phyloP scores from a whole-genome alignment of 2,888 invertebrate genomes.

The Polyommatus iphigenia region DNA sequence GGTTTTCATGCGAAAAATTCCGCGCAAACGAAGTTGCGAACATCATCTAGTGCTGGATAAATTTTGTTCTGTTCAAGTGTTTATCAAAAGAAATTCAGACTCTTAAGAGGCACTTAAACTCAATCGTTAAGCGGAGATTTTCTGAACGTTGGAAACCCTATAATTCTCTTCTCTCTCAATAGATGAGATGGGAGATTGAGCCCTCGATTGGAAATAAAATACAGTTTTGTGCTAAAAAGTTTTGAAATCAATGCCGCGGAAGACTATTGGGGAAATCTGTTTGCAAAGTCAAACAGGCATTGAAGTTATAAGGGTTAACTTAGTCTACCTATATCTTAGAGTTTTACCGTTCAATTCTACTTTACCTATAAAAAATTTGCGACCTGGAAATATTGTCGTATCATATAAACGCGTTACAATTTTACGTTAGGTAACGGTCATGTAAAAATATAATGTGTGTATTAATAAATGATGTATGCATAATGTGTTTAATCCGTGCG shows the following conservation, averaged over 20 bases:
- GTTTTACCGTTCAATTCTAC: neutral
- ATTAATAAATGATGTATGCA: slow-evolving; percentile 40
- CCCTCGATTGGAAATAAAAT: slow-evolving; percentile 18
- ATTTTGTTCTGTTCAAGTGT: neutral
- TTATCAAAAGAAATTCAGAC: neutral
- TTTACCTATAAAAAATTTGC: neutral
- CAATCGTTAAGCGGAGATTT: slow-evolving; percentile 7
- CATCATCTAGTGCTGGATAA: neutral
- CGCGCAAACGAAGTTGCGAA: neutral
- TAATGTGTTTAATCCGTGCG: slow-evolving; percentile 49
- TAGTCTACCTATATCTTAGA: neutral
- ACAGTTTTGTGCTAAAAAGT: slow-evolving; percentile 14
- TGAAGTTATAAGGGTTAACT: neutral
- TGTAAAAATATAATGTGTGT: slow-evolving; percentile 22
- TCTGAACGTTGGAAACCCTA: neutral
- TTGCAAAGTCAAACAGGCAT: neutral
- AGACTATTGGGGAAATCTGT: slow-evolving; percentile 17
- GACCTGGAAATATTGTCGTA: neutral
- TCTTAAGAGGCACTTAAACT: neutral
- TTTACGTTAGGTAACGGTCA: neutral
- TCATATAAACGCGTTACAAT: neutral
- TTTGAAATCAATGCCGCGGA: slow-evolving; percentile 20
- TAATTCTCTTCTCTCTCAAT: slow-evolving; percentile 8
- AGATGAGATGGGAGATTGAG: slow-evolving; percentile 14
- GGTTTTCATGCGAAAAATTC: neutral